Evolutionary conservation across 1,140 invertebrate species (phyloP).

Genomic region (Scaptodrosophila lebanonensis): DNA sequence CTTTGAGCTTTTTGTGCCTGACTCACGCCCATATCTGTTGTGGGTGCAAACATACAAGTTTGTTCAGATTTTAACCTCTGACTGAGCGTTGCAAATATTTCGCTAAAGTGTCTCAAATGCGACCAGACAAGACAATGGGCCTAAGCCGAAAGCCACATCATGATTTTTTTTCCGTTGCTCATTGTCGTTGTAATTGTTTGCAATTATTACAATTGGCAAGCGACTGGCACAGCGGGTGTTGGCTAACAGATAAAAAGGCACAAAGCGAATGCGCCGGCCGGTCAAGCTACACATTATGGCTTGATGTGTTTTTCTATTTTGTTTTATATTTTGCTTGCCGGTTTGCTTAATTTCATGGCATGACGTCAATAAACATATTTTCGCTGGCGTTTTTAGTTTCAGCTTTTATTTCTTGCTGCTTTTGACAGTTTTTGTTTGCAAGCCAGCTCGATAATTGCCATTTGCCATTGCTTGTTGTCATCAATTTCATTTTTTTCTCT

Average conservation of each 20-base stretch:
- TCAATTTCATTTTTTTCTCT: constrained; percentile 52
- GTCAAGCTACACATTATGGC: too few relatives aligned
- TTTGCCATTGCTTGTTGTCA: constrained; percentile 63
- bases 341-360: constrained; percentile 43
- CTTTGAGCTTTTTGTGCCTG: too few relatives aligned
- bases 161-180: constrained; percentile 19
- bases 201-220: constrained; percentile 64
- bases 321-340: constrained; percentile 21
- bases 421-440: constrained; percentile 34
- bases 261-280: too few relatives aligned
- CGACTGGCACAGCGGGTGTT: constrained; percentile 44
- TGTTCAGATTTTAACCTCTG: constrained; percentile 22
- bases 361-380: constrained; percentile 72
- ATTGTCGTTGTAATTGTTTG: constrained; percentile 61
- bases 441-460: constrained; percentile 50
- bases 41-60: constrained; percentile 23
- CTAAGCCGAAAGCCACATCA: constrained; percentile 1
- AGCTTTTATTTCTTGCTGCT: constrained; percentile 18
- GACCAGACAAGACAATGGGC: constrained; percentile 35
- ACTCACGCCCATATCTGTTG: constrained; percentile 40
- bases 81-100: constrained; percentile 31
- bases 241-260: too few relatives aligned
- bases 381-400: constrained; percentile 30
- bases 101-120: constrained; percentile 24
- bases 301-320: constrained; percentile 12